Conservation (phyloP, 2,888 invertebrate genomes). For the Metellina segmentata region DNA sequence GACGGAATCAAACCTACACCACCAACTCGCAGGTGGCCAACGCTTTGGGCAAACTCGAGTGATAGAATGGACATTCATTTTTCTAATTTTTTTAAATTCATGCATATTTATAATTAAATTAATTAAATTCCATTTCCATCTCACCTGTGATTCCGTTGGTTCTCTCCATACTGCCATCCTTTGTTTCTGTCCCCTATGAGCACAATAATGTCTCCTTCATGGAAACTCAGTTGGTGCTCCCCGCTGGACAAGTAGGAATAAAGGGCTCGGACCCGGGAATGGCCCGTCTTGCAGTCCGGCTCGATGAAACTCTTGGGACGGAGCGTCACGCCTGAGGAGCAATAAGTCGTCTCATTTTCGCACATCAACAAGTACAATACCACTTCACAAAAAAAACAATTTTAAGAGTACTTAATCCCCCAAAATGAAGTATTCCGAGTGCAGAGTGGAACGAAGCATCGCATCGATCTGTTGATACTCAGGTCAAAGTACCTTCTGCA, state of each 20-base stretch:
- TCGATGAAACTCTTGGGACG: constrained; percentile 82
- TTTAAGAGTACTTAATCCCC: too few species aligned
- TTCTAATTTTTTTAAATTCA: too few species aligned
- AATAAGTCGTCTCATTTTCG: too few species aligned
- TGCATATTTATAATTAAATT: too few species aligned
- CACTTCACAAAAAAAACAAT: neutral
- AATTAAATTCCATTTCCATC: constrained; percentile 37
- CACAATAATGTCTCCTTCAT: constrained; percentile 93
- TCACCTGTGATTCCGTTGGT: constrained; percentile 89
- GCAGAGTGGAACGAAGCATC: too few species aligned
- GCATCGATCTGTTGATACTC: too few species aligned
- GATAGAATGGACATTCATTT: too few species aligned
- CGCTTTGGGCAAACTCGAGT: too few species aligned
- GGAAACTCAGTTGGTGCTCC: constrained; percentile 95
- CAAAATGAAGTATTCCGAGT: too few species aligned
- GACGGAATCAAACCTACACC: too few species aligned
- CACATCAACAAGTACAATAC: neutral
- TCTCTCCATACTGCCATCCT: constrained; percentile 99
- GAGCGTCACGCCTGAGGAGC: constrained; percentile 59
- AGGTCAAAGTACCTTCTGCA: too few species aligned
- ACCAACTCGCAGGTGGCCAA: too few species aligned
- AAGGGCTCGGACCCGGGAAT: constrained; percentile 90
- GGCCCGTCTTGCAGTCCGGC: constrained; percentile 50
- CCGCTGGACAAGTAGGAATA: constrained; percentile 94
- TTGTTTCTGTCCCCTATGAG: constrained; percentile 94